These are phyloP conservation scores for Tachuris rubrigastra DNA, from an alignment of 2,113 vertebrate species.

Conservation along the genomic window DNA sequence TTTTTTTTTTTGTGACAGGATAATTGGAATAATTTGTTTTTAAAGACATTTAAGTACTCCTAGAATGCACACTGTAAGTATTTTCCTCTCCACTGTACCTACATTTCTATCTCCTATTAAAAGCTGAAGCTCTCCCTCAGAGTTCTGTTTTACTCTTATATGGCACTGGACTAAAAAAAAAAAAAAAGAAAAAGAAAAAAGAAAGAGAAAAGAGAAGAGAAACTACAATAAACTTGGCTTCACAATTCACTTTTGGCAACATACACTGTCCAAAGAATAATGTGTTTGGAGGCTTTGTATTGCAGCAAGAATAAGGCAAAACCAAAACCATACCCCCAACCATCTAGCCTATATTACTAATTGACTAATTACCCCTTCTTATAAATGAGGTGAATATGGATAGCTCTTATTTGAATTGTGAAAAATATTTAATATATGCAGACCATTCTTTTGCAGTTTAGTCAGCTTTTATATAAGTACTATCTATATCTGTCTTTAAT, in stretches of 20 bases:
- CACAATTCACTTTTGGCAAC: background rate
- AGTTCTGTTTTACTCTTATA: background rate
- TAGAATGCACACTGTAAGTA: background rate
- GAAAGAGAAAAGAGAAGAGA: background rate
- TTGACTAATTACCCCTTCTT: background rate
- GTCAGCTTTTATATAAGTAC: background rate
- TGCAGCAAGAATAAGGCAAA: background rate
- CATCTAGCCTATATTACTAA: background rate
- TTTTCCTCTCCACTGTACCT: background rate
- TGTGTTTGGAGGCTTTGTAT: background rate
- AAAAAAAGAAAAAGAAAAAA: background rate
- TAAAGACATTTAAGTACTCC: background rate
- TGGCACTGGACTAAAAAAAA: background rate
- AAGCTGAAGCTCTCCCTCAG: background rate
- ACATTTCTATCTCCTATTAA: background rate
- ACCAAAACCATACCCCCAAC: background rate
- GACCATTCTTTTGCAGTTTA: background rate
- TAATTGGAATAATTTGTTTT: slow-evolving; percentile 19
- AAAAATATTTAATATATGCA: background rate
- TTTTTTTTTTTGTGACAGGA: background rate
- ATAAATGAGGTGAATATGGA: background rate
- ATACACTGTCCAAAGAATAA: background rate
- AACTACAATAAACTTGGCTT: background rate
- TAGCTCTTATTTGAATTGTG: background rate
- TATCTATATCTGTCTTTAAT: background rate